A percentile compares a stretch with the other conserved stretches of the same genome.
These are phyloP conservation scores for Meloidogyne chitwoodi DNA, from an alignment of 1,140 invertebrate species.

Conservation along the genomic window DNA sequence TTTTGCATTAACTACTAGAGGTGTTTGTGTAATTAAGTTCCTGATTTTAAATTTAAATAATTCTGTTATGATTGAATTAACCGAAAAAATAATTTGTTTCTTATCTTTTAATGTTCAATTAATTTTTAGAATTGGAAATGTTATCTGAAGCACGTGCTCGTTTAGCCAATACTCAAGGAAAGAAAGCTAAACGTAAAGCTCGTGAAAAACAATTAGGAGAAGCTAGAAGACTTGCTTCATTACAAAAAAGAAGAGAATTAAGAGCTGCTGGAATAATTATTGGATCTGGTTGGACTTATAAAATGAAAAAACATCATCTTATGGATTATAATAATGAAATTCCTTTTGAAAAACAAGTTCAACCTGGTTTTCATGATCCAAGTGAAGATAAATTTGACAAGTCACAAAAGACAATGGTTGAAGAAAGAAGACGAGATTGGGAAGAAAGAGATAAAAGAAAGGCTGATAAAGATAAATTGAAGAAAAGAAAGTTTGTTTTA, in stretches of 20 bases:
- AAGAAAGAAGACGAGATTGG: conserved; percentile 39
- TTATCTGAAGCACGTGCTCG: conserved; percentile 93
- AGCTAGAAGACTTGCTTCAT: conserved; percentile 84
- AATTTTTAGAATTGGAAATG: conserved; percentile 85
- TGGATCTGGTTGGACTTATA: conserved; percentile 57
- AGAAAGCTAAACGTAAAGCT: conserved; percentile 97
- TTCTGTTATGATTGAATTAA: too few relatives aligned
- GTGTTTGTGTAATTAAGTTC: too few relatives aligned
- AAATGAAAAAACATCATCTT: conserved; percentile 71
- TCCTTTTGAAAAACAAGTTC: conserved; percentile 58
- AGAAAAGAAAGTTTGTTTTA: conserved; percentile 44
- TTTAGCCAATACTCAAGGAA: conserved; percentile 96
- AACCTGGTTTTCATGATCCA: conserved; percentile 58
- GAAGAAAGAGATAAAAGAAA: conserved; percentile 68
- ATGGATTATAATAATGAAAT: conserved; percentile 98
- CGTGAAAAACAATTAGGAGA: conserved; percentile 97
- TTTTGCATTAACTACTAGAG: too few relatives aligned
- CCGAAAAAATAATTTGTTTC: too few relatives aligned
- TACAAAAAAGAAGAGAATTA: conserved; percentile 92
- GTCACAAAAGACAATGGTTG: conserved; percentile 23
- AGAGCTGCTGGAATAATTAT: conserved; percentile 92
- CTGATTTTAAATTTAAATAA: too few relatives aligned
- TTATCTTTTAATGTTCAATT: too few relatives aligned
- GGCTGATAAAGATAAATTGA: conserved; percentile 73
- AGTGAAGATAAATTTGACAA: conserved; percentile 53